Conservation (phyloP, 2,888 invertebrate species). For the Nowickia ferox region DNA sequence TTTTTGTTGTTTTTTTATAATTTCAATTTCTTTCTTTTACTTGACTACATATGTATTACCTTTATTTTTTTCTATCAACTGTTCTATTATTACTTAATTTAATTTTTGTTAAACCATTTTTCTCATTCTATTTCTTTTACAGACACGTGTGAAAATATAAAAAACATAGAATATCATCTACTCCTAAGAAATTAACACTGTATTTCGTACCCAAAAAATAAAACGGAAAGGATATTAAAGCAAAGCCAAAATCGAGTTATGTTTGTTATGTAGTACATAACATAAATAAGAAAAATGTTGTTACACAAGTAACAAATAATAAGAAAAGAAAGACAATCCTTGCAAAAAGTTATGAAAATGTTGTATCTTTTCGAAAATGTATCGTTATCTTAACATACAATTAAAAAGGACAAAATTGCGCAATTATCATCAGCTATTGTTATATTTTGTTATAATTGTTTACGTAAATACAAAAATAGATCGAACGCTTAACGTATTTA, state of each 20-base stretch:
- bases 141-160: conserved; percentile 42
- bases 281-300: conserved; percentile 26
- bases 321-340: conserved; percentile 19
- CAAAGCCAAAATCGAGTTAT: conserved; percentile 13
- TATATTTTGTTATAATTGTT: conserved; percentile 78
- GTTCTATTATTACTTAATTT: conserved; percentile 45
- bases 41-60: too few relatives aligned
- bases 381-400: conserved; percentile 81
- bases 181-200: not conserved
- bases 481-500: conserved; percentile 64
- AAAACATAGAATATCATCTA: too few relatives aligned
- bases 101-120: conserved; percentile 57
- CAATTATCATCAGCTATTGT: conserved; percentile 82
- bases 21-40: too few relatives aligned
- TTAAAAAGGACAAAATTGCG: conserved; percentile 80
- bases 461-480: conserved; percentile 49
- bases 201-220: not conserved
- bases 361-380: conserved; percentile 80
- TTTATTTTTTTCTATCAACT: too few relatives aligned
- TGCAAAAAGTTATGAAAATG: conserved; percentile 61
- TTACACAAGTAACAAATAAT: not conserved
- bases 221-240: conserved; percentile 26
- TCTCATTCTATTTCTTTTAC: conserved; percentile 62
- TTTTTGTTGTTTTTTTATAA: too few relatives aligned
- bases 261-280: conserved; percentile 40